Base-by-base conservation (phyloP, 2,888 invertebrate genomes). In the Aplocera efformata region DNA sequence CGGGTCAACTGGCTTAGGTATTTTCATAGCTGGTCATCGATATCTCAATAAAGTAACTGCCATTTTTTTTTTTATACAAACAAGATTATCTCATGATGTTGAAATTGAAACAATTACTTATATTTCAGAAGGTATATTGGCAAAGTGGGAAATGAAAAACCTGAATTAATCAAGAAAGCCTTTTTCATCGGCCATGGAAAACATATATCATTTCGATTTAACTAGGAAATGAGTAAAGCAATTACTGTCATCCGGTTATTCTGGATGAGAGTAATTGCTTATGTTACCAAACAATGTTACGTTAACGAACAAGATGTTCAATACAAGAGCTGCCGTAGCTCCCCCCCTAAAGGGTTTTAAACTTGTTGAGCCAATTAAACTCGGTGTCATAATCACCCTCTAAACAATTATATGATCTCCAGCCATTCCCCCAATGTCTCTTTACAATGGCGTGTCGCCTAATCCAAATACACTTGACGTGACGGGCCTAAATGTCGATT, bases 281-380 rank as follows among this genome's bases (percentile, higher is more conserved):
- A 58, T 50, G 42, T 43, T 53, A 54, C 55, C 55, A 53, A 50
- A 59, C 43, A 55, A 58, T 44, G 53, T 55, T 45, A 60, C 28
- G 43, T 48, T 57, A 56, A 62, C 54, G 56, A 46, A 43, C 32
- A 41, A 32, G 57, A 56, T 57, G 60, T 63, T 56, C 56, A 63
- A 61, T 17, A 17, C 13, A 17, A n/a, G n/a, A 63, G 66, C 63
- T 57, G 58, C 51, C 63, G 48, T 58, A 62, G 49, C 58, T 34
- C 48, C 65, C 68, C 64, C 65, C 65, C 61, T 67, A 68, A 69
- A 69, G 71, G 79, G 76, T 61, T 70, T 61, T 56, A 71, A 70
- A 76, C 79, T 80, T 79, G 78, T 83, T 78, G 80, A 80, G 76
- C 68, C 75, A 77, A 83, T 83, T 81, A 79, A 79, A 72, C 67